These are phyloP conservation scores for Gulo gulo DNA, from an alignment of 2,113 vertebrate species.

Conservation along the genomic window DNA sequence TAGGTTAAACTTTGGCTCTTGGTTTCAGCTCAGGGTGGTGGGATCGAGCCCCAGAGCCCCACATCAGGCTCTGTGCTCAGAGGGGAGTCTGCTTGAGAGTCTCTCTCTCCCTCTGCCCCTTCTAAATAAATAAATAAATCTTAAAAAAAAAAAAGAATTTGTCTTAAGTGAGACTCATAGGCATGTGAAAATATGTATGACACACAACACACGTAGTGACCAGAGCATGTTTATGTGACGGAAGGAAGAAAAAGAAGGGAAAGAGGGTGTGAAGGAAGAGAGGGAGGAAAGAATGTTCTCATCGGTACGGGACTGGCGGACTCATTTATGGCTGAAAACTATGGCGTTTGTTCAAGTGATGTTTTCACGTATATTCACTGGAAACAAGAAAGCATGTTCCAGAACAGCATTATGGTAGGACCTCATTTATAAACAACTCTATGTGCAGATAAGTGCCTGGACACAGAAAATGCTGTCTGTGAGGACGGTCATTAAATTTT, in stretches of 20 bases:
- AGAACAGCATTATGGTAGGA: neutral
- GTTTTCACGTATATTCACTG: neutral
- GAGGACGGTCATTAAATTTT: neutral
- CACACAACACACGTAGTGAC: neutral
- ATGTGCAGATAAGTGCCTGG: rapidly evolving
- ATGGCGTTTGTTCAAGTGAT: neutral
- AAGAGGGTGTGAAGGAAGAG: neutral
- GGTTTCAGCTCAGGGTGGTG: neutral
- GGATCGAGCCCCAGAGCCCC: neutral
- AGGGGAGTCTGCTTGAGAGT: neutral
- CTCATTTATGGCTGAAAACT: neutral
- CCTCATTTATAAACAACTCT: too few relatives aligned
- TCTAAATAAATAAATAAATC: neutral
- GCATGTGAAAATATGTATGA: neutral
- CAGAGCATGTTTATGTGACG: neutral
- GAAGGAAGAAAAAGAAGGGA: neutral
- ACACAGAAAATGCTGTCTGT: neutral
- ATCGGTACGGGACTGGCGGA: rapidly evolving
- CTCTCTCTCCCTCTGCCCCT: neutral
- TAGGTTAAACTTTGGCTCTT: neutral
- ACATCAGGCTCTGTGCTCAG: neutral
- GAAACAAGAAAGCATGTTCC: neutral
- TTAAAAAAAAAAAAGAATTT: neutral
- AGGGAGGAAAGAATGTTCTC: neutral
- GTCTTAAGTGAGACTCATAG: neutral